Conservation (phyloP, 2,888 invertebrate genomes). For the Tolmerus cingulatus region DNA sequence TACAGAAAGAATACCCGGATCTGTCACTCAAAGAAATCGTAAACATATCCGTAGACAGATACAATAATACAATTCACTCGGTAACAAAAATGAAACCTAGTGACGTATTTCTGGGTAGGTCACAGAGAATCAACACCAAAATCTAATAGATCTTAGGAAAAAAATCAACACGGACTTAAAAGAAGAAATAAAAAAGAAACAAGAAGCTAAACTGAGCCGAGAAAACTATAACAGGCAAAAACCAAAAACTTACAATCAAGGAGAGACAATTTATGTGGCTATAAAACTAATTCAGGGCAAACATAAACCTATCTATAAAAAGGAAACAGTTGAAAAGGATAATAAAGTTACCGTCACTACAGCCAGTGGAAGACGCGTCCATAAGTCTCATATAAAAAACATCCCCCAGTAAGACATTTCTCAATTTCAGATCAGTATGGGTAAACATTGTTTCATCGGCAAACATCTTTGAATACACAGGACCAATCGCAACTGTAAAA, state of each 20-base stretch:
- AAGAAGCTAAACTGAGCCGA: neutral
- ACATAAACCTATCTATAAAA: neutral
- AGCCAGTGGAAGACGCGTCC: too few relatives aligned
- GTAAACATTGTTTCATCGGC: neutral
- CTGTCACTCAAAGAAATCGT: constrained; percentile 9
- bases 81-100: constrained; percentile 21
- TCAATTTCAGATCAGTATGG: neutral
- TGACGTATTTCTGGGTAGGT: constrained; percentile 11
- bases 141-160: neutral
- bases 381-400: too few relatives aligned
- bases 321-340: neutral
- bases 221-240: constrained; percentile 10
- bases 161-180: too few relatives aligned
- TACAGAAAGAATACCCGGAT: neutral
- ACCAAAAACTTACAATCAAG: constrained; percentile 9
- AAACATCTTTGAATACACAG: neutral
- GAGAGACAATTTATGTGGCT: constrained; percentile 12
- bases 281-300: constrained; percentile 17
- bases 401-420: too few relatives aligned
- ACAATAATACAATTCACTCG: constrained; percentile 22
- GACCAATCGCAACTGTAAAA: constrained; percentile 17
- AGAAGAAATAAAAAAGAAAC: too few relatives aligned
- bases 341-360: too few relatives aligned
- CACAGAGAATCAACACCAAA: constrained; percentile 2
- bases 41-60: constrained; percentile 18